Base-by-base conservation (phyloP, 2,888 invertebrate genomes). In the Branchipolynoe longqiensis region DNA sequence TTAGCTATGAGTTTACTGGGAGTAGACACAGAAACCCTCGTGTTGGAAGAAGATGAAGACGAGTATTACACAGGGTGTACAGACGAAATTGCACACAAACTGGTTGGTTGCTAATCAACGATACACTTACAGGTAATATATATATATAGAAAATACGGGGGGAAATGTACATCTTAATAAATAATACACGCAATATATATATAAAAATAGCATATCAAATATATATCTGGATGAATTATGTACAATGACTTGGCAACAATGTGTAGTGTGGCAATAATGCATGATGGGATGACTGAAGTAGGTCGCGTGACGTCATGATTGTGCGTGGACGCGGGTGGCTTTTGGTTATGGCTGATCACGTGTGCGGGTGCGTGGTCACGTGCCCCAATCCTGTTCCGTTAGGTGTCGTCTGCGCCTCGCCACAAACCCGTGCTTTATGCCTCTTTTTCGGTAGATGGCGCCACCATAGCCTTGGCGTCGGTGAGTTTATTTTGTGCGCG, bases 121-220 rank as follows among this genome's bases (percentile, higher is more conserved):
- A 38, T 69, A 69, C 69, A n/a, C n/a, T n/a, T n/a, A n/a, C n/a
- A 69, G 38, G 38, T 69, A 38, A 1, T 38, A 14, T 69, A 69
- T 69, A 25, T n/a, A n/a, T 56, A 38, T 38, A 4, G 69, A 38
- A 69, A n/a, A 62, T 38, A 78, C n/a, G n/a, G n/a, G n/a, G n/a
- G n/a, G n/a, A 78, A 78, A 41, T 78, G 78, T 78, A 78, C 78
- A 78, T 78, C 78, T 78, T 54, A 78, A 78, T 78, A 78, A 78
- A 78, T 78, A 78, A 78, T 78, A 78, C 78, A 78, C 78, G 54
- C 78, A 41, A 78, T 78, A 78, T 78, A 78, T 69, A 69, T 78
- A 78, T 78, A 78, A 78, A 78, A 78, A 78, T 78, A 78, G 78
- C 78, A 69, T 78, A 78, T 78, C 41, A 78, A 78, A 78, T 78